Evolutionary conservation across 2,888 invertebrate species (phyloP).

Genomic region (Stictocephala bisonia): DNA sequence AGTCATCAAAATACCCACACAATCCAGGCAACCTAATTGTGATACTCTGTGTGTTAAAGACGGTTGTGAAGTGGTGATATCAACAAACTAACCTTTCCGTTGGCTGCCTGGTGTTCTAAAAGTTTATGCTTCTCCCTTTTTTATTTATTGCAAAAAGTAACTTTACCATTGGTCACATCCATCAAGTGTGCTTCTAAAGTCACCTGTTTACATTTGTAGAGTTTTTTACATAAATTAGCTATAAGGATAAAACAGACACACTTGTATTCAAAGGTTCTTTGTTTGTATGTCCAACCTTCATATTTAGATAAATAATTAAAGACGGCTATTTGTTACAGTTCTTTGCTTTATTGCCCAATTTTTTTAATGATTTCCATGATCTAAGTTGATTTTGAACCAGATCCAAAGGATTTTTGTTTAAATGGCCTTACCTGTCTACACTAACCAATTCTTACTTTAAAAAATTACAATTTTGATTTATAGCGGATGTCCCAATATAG

Average conservation of each 20-base stretch:
- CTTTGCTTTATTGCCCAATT: slow-evolving; percentile 20
- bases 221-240: slow-evolving; percentile 29
- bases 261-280: slow-evolving; percentile 10
- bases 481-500: no score
- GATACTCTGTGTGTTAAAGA: slow-evolving; percentile 17
- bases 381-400: no score
- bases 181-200: background rate
- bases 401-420: no score
- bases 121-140: slow-evolving; percentile 17
- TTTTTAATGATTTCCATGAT: no score
- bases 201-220: slow-evolving; percentile 8
- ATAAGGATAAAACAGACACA: slow-evolving; percentile 11
- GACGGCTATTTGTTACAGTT: slow-evolving; percentile 45
- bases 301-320: slow-evolving; percentile 41
- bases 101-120: no score
- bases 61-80: no score
- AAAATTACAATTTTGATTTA: no score
- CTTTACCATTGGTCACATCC: slow-evolving; percentile 4
- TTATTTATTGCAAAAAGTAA: slow-evolving; percentile 6
- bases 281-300: slow-evolving; percentile 29
- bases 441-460: no score
- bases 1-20: slow-evolving; percentile 1
- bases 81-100: slow-evolving; percentile 3
- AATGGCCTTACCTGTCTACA: no score
- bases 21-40: slow-evolving; percentile 23